Evolutionary conservation across 2,888 invertebrate genomes (phyloP).

Genomic region (Flexamia atlantica): DNA sequence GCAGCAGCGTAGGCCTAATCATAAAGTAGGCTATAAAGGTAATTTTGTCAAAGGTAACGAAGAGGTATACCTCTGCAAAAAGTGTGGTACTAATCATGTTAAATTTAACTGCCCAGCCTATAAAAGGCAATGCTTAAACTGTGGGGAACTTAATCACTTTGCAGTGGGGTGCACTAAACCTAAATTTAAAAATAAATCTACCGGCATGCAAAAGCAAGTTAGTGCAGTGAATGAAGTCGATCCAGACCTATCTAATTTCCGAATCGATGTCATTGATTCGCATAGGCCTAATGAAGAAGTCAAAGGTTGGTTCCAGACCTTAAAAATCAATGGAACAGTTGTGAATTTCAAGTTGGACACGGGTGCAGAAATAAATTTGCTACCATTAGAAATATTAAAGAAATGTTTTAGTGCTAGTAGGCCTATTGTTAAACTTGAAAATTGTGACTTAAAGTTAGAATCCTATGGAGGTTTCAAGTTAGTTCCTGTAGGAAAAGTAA

Average conservation of each 20-base stretch:
- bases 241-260: background rate
- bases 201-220: background rate
- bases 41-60: background rate
- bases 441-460: slow-evolving; percentile 3
- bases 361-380: slow-evolving; percentile 26
- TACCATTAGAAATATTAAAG: background rate
- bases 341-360: slow-evolving; percentile 19
- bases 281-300: background rate
- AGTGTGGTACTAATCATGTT: slow-evolving; percentile 10
- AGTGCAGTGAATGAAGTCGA: background rate
- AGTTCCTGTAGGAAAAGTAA: background rate
- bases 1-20: background rate
- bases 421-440: slow-evolving; percentile 23
- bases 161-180: background rate
- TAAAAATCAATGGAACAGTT: background rate
- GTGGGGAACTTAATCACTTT: slow-evolving; percentile 34
- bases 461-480: slow-evolving; percentile 27
- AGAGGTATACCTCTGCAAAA: slow-evolving; percentile 27
- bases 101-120: slow-evolving; percentile 4
- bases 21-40: background rate
- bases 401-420: background rate
- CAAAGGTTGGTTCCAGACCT: background rate
- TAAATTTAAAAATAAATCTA: slow-evolving; percentile 4
- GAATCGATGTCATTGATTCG: background rate
- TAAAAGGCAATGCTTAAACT: slow-evolving; percentile 15